Evolutionary conservation across 1,140 invertebrate species (phyloP), one percentile per base, ranked within the genome.

Genomic region (Pachypsylla venusta): DNA sequence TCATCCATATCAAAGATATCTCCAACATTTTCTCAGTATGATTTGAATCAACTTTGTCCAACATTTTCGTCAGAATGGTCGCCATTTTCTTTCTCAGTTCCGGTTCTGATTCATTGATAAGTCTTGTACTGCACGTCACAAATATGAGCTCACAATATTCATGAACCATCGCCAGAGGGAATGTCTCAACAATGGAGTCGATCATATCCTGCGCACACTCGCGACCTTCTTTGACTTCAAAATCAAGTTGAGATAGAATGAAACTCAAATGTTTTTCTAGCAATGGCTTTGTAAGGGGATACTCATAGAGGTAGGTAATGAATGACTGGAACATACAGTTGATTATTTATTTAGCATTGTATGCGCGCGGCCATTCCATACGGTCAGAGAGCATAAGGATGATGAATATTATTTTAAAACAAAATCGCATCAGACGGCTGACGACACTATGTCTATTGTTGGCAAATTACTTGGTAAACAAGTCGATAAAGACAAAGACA

Each of bases 181-280:
- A 85, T 56, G 80, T 81, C 40, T 78, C 80, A 53, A 95, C 81
- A 25, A 95, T 79, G 48, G 77, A 76, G 25, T 84, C 78, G 22
- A 97, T 70, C 76, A 96, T 90, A 68, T 88, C 82, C 0, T 95
- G 71, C 0, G 87, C 88, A 10, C 90, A 93, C 54, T 85, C 75
- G 25, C 93, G 75, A 2, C 93, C 93, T 53, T 79, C 76, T 63
- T 87, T 80, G 57, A 84, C 65, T 59, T 87, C 81, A 66, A 89
- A 96, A 53, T 80, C 81, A 30, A 95, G 67, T 66, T 97, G 90
- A 0, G 79, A 76, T 7, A 87, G 70, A 71, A 86, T 95, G 70
- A 93, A 94, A 39, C 81, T 73, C 10, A 96, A 68, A 67, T 84
- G 77, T 27, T 78, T 76, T 48, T 82, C 77, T 16, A 87, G 68